These are phyloP conservation scores for Antechinus stuartii DNA, from an alignment of 2,113 vertebrate genomes.

Conservation along the genomic window DNA sequence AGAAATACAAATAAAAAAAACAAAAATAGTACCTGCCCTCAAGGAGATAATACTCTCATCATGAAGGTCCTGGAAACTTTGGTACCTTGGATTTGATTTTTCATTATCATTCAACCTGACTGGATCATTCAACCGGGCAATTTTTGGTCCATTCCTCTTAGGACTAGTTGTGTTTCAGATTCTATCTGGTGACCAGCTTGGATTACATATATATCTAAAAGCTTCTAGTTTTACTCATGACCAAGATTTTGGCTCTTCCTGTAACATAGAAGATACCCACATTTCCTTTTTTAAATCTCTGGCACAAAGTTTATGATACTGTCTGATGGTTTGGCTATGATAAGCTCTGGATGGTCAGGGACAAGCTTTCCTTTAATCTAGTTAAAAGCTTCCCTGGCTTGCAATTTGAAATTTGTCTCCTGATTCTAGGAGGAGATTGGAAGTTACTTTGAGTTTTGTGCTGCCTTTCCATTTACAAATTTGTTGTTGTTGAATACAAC, in stretches of 20 bases:
- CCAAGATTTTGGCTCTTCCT: not conserved
- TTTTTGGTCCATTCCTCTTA: not conserved
- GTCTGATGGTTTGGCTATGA: slow-evolving; percentile 40
- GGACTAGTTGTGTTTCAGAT: not conserved
- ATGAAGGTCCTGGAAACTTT: not conserved
- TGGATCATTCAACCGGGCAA: not conserved
- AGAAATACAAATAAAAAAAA: not conserved
- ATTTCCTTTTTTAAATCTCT: slow-evolving; percentile 28
- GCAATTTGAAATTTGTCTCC: not conserved
- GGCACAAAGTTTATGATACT: slow-evolving; percentile 32
- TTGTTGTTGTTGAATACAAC: slow-evolving; percentile 40
- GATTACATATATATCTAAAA: not conserved
- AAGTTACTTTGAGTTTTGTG: not conserved
- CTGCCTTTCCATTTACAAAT: not conserved
- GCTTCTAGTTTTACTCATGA: slow-evolving; percentile 7
- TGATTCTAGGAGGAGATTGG: slow-evolving; percentile 49
- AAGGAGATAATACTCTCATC: not conserved
- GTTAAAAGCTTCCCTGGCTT: slow-evolving; percentile 17
- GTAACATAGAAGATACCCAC: not conserved
- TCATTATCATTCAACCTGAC: not conserved
- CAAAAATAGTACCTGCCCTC: not conserved
- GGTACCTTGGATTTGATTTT: not conserved
- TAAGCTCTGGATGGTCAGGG: not conserved
- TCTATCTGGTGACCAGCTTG: not conserved
- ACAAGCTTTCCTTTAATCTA: not conserved